phyloP scores from a whole-genome alignment of 37 sponge, comb jelly and placozoan species.

The Spongilla lacustris region DNA sequence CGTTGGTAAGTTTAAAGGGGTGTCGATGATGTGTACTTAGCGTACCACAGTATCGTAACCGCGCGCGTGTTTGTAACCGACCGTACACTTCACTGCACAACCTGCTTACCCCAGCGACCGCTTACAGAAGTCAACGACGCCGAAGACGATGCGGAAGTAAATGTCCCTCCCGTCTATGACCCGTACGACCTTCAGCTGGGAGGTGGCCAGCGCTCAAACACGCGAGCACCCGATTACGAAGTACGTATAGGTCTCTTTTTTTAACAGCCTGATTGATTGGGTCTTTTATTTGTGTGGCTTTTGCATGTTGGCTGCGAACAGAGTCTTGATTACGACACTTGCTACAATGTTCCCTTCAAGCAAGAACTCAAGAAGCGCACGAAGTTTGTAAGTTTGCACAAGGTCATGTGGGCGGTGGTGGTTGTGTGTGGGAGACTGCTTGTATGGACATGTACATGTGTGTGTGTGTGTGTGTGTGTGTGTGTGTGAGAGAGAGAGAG shows the following conservation, averaged over 20 bases:
- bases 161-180: neutral
- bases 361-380: neutral
- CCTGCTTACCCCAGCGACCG: neutral
- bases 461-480: no score
- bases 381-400: neutral
- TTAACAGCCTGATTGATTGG: neutral
- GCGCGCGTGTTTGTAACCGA: no score
- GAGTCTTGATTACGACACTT: neutral
- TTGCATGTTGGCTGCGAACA: neutral
- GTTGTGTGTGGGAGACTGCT: neutral
- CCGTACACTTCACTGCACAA: no score
- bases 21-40: no score
- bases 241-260: neutral
- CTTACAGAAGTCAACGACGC: neutral
- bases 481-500: no score
- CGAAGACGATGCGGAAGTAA: neutral
- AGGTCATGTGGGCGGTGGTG: neutral
- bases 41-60: no score
- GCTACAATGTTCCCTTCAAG: neutral
- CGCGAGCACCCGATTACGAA: neutral
- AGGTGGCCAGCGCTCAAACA: neutral
- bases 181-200: neutral
- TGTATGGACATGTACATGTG: neutral
- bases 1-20: no score
- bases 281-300: neutral